Evolutionary conservation across 2,888 invertebrate genomes (phyloP).

Genomic region (Aphodius sticticus): DNA sequence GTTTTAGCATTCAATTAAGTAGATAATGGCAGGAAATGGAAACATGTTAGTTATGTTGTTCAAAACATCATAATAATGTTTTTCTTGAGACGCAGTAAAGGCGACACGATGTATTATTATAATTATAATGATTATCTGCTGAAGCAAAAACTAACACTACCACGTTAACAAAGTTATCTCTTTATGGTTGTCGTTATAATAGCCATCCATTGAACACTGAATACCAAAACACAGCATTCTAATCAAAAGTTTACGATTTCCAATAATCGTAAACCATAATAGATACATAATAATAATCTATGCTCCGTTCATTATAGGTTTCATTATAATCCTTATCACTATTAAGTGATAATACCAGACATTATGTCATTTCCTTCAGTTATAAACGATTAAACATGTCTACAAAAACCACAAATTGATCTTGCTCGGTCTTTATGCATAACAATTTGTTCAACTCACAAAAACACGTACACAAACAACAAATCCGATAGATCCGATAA

Average conservation of each 20-base stretch:
- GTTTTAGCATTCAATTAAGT: too few species aligned
- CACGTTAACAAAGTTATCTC: neutral
- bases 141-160: neutral
- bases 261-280: neutral
- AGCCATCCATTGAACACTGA: neutral
- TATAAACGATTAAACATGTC: neutral
- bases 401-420: neutral
- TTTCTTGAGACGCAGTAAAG: neutral
- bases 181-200: neutral
- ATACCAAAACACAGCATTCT: neutral
- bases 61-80: neutral
- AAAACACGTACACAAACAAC: neutral
- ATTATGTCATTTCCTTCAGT: neutral
- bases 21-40: too few species aligned
- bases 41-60: too few species aligned
- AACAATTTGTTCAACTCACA: neutral
- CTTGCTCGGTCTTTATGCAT: neutral
- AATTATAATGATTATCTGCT: neutral
- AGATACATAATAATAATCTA: neutral
- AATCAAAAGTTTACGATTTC: neutral
- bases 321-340: neutral
- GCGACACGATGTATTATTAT: neutral
- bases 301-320: neutral
- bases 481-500: neutral
- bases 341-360: neutral